These are phyloP conservation scores for Eledona agricola DNA, from an alignment of 2,888 invertebrate species.

Conservation along the genomic window DNA sequence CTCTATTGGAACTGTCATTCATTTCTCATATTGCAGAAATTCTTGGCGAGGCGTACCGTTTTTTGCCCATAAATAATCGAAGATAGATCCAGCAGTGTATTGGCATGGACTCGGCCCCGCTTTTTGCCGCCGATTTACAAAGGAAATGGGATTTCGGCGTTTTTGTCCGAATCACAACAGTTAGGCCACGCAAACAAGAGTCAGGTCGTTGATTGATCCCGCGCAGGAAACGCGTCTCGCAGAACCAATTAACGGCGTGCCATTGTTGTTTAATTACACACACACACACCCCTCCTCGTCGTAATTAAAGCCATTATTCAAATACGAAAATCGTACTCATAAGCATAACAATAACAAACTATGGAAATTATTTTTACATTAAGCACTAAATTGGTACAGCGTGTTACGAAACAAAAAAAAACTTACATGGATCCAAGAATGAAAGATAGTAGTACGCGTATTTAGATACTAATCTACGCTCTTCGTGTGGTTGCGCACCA, in stretches of 20 bases:
- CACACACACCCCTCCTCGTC: slow-evolving; percentile 6
- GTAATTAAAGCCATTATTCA: slow-evolving; percentile 20
- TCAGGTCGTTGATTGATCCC: too few species aligned
- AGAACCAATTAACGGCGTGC: too few species aligned
- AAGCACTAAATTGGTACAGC: slow-evolving; percentile 27
- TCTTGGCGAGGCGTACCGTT: slow-evolving; percentile 12
- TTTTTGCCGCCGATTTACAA: slow-evolving; percentile 1
- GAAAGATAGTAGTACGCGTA: slow-evolving; percentile 1
- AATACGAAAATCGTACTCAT: slow-evolving; percentile 8
- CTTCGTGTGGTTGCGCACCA: slow-evolving; percentile 1
- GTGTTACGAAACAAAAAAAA: slow-evolving; percentile 3
- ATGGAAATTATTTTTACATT: slow-evolving; percentile 24
- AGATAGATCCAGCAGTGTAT: slow-evolving; percentile 4
- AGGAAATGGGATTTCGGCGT: slow-evolving; percentile 1
- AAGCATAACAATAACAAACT: slow-evolving; percentile 17
- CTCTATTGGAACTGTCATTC: slow-evolving; percentile 33
- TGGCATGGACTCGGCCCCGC: background rate
- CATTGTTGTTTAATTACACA: slow-evolving; percentile 3
- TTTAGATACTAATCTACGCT: slow-evolving; percentile 12
- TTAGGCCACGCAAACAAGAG: slow-evolving; percentile 1
- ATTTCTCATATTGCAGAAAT: slow-evolving; percentile 34
- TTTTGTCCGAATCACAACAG: slow-evolving; percentile 3
- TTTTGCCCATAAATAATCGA: slow-evolving; percentile 14
- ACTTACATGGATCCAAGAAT: too few species aligned
- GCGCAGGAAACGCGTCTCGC: too few species aligned